phyloP scores from a whole-genome alignment of 2,113 vertebrate genomes.

The Oreamnos americanus region DNA sequence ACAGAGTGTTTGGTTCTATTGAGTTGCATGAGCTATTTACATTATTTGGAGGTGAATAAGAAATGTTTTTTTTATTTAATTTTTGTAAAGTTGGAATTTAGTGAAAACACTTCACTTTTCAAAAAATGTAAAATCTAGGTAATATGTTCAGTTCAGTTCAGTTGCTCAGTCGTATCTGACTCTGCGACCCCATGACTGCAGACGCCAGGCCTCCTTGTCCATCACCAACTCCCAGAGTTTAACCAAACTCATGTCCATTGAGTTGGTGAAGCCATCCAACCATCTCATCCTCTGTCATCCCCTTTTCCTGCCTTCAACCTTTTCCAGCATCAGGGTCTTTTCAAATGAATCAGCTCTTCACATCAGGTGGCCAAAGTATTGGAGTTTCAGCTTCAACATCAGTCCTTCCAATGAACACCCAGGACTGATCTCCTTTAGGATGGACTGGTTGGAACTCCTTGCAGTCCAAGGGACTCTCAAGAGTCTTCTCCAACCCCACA shows the following conservation, averaged over 20 bases:
- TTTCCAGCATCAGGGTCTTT: background rate
- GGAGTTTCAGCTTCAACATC: background rate
- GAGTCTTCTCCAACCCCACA: background rate
- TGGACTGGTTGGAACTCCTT: background rate
- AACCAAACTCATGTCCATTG: background rate
- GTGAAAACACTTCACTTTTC: background rate
- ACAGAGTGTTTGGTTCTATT: background rate
- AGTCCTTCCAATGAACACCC: background rate
- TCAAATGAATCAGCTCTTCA: background rate
- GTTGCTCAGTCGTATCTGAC: background rate
- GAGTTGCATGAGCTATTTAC: background rate
- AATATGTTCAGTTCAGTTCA: background rate
- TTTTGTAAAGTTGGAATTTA: slow-evolving; percentile 28
- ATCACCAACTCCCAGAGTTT: background rate
- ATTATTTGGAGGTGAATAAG: background rate
- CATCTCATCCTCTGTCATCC: background rate
- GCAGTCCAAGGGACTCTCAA: background rate
- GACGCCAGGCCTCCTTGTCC: background rate
- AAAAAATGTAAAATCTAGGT: background rate
- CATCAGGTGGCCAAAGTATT: background rate
- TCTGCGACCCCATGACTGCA: background rate
- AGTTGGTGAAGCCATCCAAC: background rate
- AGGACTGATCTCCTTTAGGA: background rate
- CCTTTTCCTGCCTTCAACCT: background rate
- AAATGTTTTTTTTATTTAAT: slow-evolving; percentile 17